Evolutionary conservation across 2,888 invertebrate genomes (phyloP), one percentile per base, ranked within the genome.

Genomic region (Orthonevra nobilis): DNA sequence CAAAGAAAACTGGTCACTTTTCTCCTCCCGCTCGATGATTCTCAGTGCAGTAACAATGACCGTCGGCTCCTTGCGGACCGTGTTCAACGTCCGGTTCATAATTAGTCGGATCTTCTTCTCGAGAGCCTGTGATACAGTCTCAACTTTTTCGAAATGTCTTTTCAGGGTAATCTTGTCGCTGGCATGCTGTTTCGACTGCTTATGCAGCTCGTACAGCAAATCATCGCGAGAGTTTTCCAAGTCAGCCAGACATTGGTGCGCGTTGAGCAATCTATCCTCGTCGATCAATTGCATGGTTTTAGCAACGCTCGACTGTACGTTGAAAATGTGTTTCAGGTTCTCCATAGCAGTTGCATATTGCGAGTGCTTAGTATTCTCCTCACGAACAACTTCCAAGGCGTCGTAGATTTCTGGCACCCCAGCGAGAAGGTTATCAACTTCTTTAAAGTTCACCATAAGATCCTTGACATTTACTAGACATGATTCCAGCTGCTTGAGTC

Each of bases 331-430:
- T 87, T 98, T 98, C 20, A 99, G 90, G 86, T 99, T 99, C 86
- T 99, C 98, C 91, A 97, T 97, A 0, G 99, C 99, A 0, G 98
- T 98, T 1, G 97, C 97, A 89, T 98, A 97, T 86, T 98, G 99
- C 0, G 98, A 98, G 89, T 99, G 97, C 14, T 95, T 92, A 83
- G 95, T 95, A 86, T 98, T 98, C 88, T 99, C 98, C 82, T 96
- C 96, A 19, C 96, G 91, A 0, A 99, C 95, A 40, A 94, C 93
- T 86, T 94, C 94, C 23, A 99, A 89, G 34, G 94, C 94, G 26
- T 93, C 92, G 70, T 94, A 95, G 3, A 98, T 90, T 4, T 93
- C 93, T 0, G 96, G 94, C 0, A 98, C 94, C 38, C 93, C 91
- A 81, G 91, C 90, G 81, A 99, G 92, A 1, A 94, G 90, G 3